phyloP scores from a whole-genome alignment of 2,113 vertebrate species.

The Larimichthys crocea region DNA sequence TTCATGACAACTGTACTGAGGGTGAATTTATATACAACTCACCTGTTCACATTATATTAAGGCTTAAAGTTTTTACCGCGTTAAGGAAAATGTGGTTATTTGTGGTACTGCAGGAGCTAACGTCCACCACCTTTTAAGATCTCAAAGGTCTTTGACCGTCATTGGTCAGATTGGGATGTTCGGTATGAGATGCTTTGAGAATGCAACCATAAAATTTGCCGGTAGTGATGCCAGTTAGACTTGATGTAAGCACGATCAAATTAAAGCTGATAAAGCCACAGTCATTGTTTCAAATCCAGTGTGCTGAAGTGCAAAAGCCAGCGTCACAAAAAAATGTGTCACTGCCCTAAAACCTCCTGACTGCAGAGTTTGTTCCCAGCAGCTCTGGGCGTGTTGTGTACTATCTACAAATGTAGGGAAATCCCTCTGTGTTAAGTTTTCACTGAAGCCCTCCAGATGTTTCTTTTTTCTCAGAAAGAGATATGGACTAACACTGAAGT shows the following conservation, averaged over 20 bases:
- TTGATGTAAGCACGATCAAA: conserved; percentile 8
- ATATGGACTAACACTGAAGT: conserved; percentile 34
- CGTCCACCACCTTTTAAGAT: not conserved
- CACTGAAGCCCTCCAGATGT: conserved; percentile 51
- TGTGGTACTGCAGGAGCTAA: not conserved
- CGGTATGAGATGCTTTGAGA: not conserved
- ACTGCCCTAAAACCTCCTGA: conserved; percentile 31
- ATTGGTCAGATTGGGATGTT: not conserved
- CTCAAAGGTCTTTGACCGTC: not conserved
- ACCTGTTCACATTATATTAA: too few species aligned
- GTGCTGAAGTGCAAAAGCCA: not conserved
- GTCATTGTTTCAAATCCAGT: conserved; percentile 21
- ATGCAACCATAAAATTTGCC: not conserved
- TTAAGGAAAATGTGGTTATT: not conserved
- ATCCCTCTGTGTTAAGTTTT: conserved; percentile 46
- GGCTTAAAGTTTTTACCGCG: too few species aligned
- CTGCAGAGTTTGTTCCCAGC: conserved; percentile 11
- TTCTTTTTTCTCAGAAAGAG: conserved; percentile 45
- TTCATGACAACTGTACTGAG: too few species aligned
- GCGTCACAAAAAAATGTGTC: conserved; percentile 11
- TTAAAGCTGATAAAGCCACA: conserved; percentile 7
- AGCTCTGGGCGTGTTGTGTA: conserved; percentile 15
- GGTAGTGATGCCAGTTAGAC: not conserved
- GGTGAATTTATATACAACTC: too few species aligned
- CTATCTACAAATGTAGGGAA: conserved; percentile 53